These are phyloP conservation scores for Nesogale talazaci DNA, from an alignment of 2,113 vertebrate species.

Conservation along the genomic window DNA sequence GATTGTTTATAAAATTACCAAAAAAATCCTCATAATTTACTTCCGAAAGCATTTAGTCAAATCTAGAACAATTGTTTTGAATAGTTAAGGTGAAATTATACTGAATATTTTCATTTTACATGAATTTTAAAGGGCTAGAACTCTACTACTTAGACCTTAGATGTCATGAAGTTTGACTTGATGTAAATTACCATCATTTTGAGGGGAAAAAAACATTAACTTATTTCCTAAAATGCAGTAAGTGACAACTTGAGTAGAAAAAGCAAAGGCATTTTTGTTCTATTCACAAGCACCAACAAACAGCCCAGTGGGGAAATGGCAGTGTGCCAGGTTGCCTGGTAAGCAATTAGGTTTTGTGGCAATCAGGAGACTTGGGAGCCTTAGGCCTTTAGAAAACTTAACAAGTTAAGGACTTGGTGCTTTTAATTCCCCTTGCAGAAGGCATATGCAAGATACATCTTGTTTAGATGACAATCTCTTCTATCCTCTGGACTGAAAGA, in stretches of 20 bases:
- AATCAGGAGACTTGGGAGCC: slow-evolving; percentile 40
- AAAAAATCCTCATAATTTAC: slow-evolving; percentile 75
- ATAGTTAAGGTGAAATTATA: slow-evolving; percentile 77
- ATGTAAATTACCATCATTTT: slow-evolving; percentile 61
- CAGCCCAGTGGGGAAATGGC: slow-evolving; percentile 49
- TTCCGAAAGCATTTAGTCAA: slow-evolving; percentile 80
- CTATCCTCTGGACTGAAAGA: not conserved
- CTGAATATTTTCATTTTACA: slow-evolving; percentile 68
- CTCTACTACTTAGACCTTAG: slow-evolving; percentile 37
- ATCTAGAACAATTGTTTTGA: slow-evolving; percentile 83
- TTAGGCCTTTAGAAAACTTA: slow-evolving; percentile 34
- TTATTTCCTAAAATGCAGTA: slow-evolving; percentile 59
- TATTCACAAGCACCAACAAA: slow-evolving; percentile 65
- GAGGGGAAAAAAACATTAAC: slow-evolving; percentile 65
- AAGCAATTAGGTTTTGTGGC: slow-evolving; percentile 73
- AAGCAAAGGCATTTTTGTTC: slow-evolving; percentile 50
- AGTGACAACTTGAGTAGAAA: slow-evolving; percentile 28
- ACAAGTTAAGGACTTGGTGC: not conserved
- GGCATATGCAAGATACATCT: slow-evolving; percentile 33
- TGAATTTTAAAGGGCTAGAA: slow-evolving; percentile 59
- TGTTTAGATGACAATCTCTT: slow-evolving; percentile 46
- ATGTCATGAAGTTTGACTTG: slow-evolving; percentile 30
- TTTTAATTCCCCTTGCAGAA: slow-evolving; percentile 24
- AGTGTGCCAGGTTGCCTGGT: slow-evolving; percentile 48
- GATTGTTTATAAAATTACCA: slow-evolving; percentile 68